Conservation (phyloP, 2,113 vertebrate genomes). For the Mobula hypostoma region DNA sequence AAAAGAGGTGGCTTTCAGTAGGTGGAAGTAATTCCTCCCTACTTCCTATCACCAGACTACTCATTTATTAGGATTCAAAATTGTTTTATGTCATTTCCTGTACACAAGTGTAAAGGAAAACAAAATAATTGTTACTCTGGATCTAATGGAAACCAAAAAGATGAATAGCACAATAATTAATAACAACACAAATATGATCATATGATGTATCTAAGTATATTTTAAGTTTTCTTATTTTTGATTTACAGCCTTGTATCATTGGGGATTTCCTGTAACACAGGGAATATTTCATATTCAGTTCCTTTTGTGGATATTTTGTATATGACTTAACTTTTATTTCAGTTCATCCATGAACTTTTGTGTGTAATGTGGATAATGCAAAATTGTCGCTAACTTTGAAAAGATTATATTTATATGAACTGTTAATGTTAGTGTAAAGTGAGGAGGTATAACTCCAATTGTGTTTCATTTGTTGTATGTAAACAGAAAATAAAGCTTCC, state of each 20-base stretch:
- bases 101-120: too few relatives aligned
- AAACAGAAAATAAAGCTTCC: slow-evolving; percentile 79
- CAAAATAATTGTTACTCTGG: too few relatives aligned
- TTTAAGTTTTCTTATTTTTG: neutral
- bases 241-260: neutral
- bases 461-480: neutral
- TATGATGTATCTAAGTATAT: neutral
- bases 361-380: neutral
- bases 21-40: neutral
- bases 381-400: neutral
- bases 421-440: neutral
- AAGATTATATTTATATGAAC: neutral
- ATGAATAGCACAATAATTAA: too few relatives aligned
- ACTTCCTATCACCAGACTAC: neutral
- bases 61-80: neutral
- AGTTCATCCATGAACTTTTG: neutral
- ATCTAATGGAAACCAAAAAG: too few relatives aligned
- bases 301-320: neutral
- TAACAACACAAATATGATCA: too few relatives aligned
- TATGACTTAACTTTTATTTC: neutral
- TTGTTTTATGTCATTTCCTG: too few relatives aligned
- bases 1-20: too few relatives aligned
- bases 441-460: neutral
- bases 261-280: neutral
- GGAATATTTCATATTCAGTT: neutral